Conservation (phyloP, 2,888 invertebrate genomes). For the Ichneumoninae sp. region DNA sequence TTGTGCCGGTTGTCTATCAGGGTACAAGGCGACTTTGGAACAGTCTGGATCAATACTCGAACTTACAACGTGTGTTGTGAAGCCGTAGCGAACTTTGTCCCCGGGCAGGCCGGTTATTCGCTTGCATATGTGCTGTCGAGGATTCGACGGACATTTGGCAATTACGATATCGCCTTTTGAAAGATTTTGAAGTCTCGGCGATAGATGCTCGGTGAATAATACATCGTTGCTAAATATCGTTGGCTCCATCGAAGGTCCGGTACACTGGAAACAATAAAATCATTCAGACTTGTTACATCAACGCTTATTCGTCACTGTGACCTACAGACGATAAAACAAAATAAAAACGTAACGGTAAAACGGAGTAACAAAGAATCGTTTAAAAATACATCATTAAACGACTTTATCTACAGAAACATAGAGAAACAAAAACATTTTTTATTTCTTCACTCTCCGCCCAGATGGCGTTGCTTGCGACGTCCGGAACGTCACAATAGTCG, state of each 20-base stretch:
- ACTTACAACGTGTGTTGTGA: slow-evolving; percentile 76
- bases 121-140: slow-evolving; percentile 93
- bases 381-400: background rate
- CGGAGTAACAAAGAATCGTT: background rate
- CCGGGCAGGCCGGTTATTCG: slow-evolving; percentile 92
- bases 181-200: slow-evolving; percentile 87
- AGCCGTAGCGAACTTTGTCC: slow-evolving; percentile 86
- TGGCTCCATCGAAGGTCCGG: slow-evolving; percentile 97
- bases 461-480: slow-evolving; percentile 9
- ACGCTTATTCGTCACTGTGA: background rate
- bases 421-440: background rate
- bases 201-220: slow-evolving; percentile 92
- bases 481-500: slow-evolving; percentile 8
- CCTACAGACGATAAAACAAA: background rate
- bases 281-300: background rate
- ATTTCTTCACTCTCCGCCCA: background rate
- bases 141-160: slow-evolving; percentile 92
- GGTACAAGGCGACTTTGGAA: background rate
- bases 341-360: background rate
- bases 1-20: too few relatives aligned
- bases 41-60: background rate
- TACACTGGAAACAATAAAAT: slow-evolving; percentile 87
- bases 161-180: slow-evolving; percentile 94
- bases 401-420: background rate
- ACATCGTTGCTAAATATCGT: slow-evolving; percentile 93